These are phyloP conservation scores for Tetragonisca angustula DNA, from an alignment of 2,888 invertebrate genomes.

Conservation along the genomic window DNA sequence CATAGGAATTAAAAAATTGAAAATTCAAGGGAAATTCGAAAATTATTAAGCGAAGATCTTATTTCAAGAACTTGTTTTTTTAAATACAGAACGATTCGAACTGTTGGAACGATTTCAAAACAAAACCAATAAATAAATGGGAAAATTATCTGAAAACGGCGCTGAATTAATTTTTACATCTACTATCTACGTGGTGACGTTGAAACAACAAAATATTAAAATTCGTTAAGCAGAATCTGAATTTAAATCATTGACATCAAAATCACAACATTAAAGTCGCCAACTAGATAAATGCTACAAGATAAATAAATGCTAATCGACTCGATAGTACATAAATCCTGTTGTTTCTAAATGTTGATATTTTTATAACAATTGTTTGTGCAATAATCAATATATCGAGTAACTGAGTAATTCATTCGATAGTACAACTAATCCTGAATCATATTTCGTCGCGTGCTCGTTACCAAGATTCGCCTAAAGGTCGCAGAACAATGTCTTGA, in stretches of 20 bases:
- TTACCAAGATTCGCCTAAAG: slow-evolving; percentile 78
- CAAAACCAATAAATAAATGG: too few relatives aligned
- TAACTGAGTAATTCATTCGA: neutral
- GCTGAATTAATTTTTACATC: too few relatives aligned
- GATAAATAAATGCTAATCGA: neutral
- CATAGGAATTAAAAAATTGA: too few relatives aligned
- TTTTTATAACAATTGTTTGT: neutral
- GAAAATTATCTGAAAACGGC: too few relatives aligned
- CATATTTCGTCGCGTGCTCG: neutral
- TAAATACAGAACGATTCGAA: too few relatives aligned
- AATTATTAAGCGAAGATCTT: too few relatives aligned
- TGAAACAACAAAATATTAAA: neutral
- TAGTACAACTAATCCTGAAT: neutral
- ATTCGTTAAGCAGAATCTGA: neutral
- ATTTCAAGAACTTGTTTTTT: too few relatives aligned
- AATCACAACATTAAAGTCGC: neutral
- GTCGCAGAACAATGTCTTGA: slow-evolving; percentile 76
- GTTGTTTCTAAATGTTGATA: neutral
- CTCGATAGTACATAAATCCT: neutral
- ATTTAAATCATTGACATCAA: neutral
- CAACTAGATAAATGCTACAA: neutral
- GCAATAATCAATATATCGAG: neutral
- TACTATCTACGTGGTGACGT: too few relatives aligned
- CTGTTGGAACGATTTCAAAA: too few relatives aligned
- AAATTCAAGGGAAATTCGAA: too few relatives aligned